phyloP scores from a whole-genome alignment of 2,113 vertebrate genomes.

The Nycticryphes semicollaris region DNA sequence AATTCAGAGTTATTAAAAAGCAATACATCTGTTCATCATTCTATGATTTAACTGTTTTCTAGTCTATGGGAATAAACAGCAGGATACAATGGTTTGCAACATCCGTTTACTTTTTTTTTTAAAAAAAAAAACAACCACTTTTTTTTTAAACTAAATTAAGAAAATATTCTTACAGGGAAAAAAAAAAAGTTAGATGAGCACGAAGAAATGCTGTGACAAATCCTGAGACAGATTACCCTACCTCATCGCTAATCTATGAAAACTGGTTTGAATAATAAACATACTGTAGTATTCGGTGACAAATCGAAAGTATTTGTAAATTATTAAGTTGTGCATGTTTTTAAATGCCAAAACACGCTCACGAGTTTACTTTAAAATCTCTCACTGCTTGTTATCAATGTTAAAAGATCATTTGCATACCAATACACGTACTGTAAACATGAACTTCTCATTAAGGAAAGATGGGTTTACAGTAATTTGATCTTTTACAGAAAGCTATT shows the following conservation, averaged over 20 bases:
- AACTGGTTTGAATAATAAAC: conserved; percentile 44
- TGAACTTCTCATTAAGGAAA: conserved; percentile 80
- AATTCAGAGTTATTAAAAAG: conserved; percentile 34
- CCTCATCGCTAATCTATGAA: neutral
- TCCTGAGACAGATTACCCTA: conserved; percentile 64
- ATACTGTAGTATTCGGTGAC: conserved; percentile 46
- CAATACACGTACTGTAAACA: conserved; percentile 79
- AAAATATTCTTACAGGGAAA: conserved; percentile 41
- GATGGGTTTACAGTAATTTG: conserved; percentile 77
- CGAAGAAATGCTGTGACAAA: conserved; percentile 36
- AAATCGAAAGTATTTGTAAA: conserved; percentile 66
- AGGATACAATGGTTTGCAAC: conserved; percentile 37
- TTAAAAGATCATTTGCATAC: conserved; percentile 79
- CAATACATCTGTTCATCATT: conserved; percentile 41
- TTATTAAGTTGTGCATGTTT: conserved; percentile 65
- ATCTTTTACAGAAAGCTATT: conserved; percentile 79
- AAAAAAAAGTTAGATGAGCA: neutral
- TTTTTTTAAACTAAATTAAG: conserved; percentile 29
- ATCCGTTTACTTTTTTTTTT: conserved; percentile 2
- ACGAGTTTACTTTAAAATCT: conserved; percentile 71
- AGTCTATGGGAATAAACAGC: conserved; percentile 47
- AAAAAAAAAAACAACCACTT: neutral
- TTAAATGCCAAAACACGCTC: conserved; percentile 76
- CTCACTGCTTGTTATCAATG: conserved; percentile 79
- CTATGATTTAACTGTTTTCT: conserved; percentile 29